Evolutionary conservation across 2,888 invertebrate species (phyloP).

Genomic region (Thereva unica): DNA sequence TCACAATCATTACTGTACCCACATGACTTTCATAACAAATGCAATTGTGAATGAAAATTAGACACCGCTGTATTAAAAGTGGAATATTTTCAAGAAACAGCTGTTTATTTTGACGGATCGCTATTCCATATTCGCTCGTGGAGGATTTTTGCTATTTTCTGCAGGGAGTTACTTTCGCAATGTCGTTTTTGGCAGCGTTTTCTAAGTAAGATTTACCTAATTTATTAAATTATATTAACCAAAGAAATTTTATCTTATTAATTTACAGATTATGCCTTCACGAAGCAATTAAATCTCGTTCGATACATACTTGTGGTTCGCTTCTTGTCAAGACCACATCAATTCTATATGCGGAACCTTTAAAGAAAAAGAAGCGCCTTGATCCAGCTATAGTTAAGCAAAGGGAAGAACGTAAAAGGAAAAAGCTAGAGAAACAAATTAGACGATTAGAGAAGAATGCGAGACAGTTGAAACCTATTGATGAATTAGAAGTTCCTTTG

Average conservation of each 20-base stretch:
- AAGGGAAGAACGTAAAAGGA: constrained; percentile 80
- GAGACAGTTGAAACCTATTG: constrained; percentile 85
- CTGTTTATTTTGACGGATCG: too few species aligned
- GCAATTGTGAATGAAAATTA: too few species aligned
- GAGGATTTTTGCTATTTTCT: too few species aligned
- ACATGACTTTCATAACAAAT: too few species aligned
- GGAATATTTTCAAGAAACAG: too few species aligned
- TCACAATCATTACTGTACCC: too few species aligned
- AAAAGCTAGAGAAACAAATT: constrained; percentile 86
- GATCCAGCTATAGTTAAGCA: constrained; percentile 81
- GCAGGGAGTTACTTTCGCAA: background rate
- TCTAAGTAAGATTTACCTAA: background rate
- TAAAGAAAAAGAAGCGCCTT: constrained; percentile 86
- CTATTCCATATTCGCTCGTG: too few species aligned
- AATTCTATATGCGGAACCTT: constrained; percentile 70
- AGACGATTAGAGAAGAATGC: constrained; percentile 78
- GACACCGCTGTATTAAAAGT: too few species aligned
- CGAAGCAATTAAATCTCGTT: background rate
- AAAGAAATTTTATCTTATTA: background rate
- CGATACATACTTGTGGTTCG: background rate
- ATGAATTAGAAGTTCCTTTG: constrained; percentile 79
- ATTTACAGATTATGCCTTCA: constrained; percentile 9
- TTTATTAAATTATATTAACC: too few species aligned
- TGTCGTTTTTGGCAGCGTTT: background rate
- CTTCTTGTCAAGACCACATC: constrained; percentile 44